Conservation (phyloP, 2,113 vertebrate genomes). For the Propithecus coquereli region DNA sequence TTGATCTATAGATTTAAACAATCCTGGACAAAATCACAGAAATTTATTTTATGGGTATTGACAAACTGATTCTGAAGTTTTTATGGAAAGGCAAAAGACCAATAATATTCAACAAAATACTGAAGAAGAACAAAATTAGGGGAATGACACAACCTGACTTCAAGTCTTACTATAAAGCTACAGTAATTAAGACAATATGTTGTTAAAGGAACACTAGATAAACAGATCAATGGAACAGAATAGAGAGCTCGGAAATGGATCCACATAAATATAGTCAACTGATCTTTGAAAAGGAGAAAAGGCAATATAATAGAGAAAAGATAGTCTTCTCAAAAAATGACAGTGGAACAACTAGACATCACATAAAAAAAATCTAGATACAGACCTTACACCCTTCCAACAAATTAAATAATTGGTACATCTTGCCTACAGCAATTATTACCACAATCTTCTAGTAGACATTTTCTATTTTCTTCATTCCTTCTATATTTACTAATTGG, state of each 20-base stretch:
- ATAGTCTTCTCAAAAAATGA: neutral
- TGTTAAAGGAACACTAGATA: neutral
- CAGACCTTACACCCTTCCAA: neutral
- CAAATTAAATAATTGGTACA: neutral
- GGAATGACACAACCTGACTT: neutral
- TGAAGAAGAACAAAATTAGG: neutral
- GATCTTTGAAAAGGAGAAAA: neutral
- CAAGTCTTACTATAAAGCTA: neutral
- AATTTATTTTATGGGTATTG: neutral
- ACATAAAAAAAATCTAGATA: neutral
- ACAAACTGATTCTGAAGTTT: neutral
- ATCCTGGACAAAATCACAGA: neutral
- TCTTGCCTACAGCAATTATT: too few species aligned
- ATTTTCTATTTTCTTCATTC: too few species aligned
- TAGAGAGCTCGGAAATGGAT: neutral
- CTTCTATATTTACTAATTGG: too few species aligned
- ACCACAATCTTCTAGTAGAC: too few species aligned
- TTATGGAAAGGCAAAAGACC: neutral
- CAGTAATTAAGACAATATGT: neutral
- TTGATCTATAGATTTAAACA: neutral
- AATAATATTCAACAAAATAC: neutral
- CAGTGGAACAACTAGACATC: neutral
- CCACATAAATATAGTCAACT: neutral
- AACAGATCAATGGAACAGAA: neutral
- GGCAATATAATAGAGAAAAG: neutral